These are phyloP conservation scores for Coptotermes formosanus DNA, from an alignment of 1,140 invertebrate genomes.

Conservation along the genomic window DNA sequence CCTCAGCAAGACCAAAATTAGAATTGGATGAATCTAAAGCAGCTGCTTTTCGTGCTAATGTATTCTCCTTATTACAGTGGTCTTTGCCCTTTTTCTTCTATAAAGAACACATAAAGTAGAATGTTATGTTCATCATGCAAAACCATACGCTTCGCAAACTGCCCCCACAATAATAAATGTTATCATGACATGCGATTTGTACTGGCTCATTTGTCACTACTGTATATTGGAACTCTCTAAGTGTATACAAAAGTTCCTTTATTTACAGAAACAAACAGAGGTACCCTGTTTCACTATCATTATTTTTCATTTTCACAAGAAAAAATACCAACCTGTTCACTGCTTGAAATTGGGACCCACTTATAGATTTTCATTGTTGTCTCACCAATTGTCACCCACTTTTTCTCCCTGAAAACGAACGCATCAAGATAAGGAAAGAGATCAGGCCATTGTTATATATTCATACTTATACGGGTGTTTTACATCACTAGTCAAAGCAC, in stretches of 20 bases:
- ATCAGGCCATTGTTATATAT: background rate
- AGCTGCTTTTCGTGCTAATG: slow-evolving; percentile 58
- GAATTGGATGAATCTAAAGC: slow-evolving; percentile 74
- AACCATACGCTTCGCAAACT: slow-evolving; percentile 38
- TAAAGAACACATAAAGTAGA: slow-evolving; percentile 36
- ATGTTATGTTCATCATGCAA: slow-evolving; percentile 31
- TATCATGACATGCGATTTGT: background rate
- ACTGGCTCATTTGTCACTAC: background rate
- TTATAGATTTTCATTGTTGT: slow-evolving; percentile 98
- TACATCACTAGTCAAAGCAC: too few relatives aligned
- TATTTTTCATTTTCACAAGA: too few relatives aligned
- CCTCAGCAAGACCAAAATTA: slow-evolving; percentile 78
- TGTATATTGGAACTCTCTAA: too few relatives aligned
- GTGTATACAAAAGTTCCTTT: too few relatives aligned
- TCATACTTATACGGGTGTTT: background rate
- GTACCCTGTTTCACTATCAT: too few relatives aligned
- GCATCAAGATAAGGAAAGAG: background rate
- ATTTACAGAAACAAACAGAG: too few relatives aligned
- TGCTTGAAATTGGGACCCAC: slow-evolving; percentile 89
- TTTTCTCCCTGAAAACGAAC: slow-evolving; percentile 81
- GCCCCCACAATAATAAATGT: background rate
- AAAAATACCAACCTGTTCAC: slow-evolving; percentile 57
- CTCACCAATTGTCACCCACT: slow-evolving; percentile 97
- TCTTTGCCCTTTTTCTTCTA: slow-evolving; percentile 64
- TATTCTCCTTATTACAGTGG: slow-evolving; percentile 74